Conservation (phyloP, 1,140 invertebrate species). For the Drosophila takahashii region DNA sequence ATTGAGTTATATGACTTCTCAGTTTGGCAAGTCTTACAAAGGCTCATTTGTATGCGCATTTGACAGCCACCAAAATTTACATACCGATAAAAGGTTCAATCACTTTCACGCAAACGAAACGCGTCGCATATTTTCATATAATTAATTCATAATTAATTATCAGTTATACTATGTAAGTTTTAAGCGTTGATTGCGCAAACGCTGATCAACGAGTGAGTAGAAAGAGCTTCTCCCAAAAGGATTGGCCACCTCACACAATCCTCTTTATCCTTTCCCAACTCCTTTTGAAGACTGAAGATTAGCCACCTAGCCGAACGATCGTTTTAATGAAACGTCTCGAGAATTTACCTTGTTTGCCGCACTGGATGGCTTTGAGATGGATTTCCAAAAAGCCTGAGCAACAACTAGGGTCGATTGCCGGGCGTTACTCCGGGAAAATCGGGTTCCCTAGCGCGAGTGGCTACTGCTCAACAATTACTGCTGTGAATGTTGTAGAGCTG, state of each 20-base stretch:
- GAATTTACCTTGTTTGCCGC: conserved; percentile 49
- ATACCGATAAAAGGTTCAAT: conserved; percentile 44
- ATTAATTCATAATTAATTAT: conserved; percentile 48
- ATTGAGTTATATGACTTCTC: background rate
- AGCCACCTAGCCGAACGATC: no score
- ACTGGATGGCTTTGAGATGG: conserved; percentile 1
- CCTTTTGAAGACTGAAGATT: no score
- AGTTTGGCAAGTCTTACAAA: background rate
- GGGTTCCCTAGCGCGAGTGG: background rate
- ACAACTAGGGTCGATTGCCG: background rate
- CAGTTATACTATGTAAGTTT: conserved; percentile 24
- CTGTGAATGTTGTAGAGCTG: background rate
- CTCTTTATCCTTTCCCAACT: no score
- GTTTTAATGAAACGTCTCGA: background rate
- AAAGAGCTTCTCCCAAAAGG: background rate
- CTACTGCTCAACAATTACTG: background rate
- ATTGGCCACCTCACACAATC: no score
- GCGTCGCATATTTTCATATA: conserved; percentile 22
- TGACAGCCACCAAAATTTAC: conserved; percentile 21
- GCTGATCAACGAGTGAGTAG: background rate
- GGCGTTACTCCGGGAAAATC: background rate
- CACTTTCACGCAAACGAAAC: conserved; percentile 31
- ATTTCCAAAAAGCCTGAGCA: background rate
- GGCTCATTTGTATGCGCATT: conserved; percentile 24
- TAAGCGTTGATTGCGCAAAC: conserved; percentile 12